Conservation (phyloP, 2,113 vertebrate genomes). For the Syrmaticus mikado region DNA sequence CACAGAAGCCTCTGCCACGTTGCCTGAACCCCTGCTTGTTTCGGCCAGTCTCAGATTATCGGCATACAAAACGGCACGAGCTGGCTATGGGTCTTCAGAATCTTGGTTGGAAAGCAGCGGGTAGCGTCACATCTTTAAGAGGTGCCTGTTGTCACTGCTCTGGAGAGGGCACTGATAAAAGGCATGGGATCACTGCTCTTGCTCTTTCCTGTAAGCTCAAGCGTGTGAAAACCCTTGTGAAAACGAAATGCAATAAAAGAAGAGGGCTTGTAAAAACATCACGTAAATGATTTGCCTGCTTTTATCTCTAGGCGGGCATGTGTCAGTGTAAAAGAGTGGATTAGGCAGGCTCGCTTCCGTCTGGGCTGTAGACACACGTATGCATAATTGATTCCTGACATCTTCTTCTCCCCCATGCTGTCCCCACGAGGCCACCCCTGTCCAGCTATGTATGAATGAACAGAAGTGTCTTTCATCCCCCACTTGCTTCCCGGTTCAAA, state of each 20-base stretch:
- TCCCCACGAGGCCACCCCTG: conserved; percentile 38
- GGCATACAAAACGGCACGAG: not conserved
- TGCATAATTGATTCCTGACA: conserved; percentile 11
- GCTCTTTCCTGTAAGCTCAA: not conserved
- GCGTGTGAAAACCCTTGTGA: not conserved
- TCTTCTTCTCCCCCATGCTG: conserved; percentile 18
- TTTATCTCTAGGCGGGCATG: not conserved
- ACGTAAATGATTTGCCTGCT: not conserved
- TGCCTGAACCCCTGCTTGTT: not conserved
- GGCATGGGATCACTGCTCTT: rapidly evolving
- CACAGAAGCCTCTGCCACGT: not conserved
- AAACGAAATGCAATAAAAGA: not conserved
- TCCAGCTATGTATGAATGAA: conserved; percentile 84
- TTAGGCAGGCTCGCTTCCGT: not conserved
- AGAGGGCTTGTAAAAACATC: not conserved
- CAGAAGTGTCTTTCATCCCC: conserved; percentile 81
- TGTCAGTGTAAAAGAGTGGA: not conserved
- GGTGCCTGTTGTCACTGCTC: not conserved
- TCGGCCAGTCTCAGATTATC: not conserved
- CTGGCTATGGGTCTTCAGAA: not conserved
- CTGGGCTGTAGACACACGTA: not conserved
- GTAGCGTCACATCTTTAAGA: not conserved
- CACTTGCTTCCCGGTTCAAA: conserved; percentile 81
- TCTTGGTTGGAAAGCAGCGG: not conserved
- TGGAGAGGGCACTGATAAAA: not conserved